phyloP scores from a whole-genome alignment of 2,113 vertebrate species.

The Psephotus haematonotus region DNA sequence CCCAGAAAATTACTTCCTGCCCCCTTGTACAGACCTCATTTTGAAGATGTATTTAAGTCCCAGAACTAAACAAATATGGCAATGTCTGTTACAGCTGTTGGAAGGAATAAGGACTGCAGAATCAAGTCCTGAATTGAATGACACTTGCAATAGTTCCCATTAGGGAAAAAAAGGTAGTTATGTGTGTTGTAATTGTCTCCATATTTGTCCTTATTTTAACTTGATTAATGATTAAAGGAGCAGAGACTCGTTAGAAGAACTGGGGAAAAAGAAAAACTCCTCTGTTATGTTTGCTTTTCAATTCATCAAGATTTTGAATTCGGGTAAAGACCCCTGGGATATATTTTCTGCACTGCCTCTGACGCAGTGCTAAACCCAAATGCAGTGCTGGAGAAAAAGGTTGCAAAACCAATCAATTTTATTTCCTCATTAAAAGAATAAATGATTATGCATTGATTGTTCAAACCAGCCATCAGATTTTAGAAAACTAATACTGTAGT shows the following conservation, averaged over 20 bases:
- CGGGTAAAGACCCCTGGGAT: neutral
- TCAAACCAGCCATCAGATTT: conserved; percentile 17
- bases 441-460: conserved; percentile 27
- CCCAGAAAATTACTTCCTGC: neutral
- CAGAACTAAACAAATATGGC: neutral
- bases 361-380: neutral
- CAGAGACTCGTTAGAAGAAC: neutral
- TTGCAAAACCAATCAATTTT: neutral
- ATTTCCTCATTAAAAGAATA: conserved; percentile 11
- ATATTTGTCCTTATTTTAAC: neutral
- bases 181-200: neutral
- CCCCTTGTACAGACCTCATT: neutral
- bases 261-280: neutral
- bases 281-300: neutral
- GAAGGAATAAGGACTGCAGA: neutral
- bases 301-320: neutral
- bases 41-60: neutral
- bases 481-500: neutral
- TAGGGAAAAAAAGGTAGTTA: neutral
- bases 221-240: neutral
- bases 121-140: neutral
- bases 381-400: neutral
- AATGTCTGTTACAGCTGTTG: neutral
- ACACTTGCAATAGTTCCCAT: neutral
- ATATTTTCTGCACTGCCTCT: neutral